Evolutionary conservation across 2,888 invertebrate species (phyloP).

Genomic region (Blastobasis lacticolella): DNA sequence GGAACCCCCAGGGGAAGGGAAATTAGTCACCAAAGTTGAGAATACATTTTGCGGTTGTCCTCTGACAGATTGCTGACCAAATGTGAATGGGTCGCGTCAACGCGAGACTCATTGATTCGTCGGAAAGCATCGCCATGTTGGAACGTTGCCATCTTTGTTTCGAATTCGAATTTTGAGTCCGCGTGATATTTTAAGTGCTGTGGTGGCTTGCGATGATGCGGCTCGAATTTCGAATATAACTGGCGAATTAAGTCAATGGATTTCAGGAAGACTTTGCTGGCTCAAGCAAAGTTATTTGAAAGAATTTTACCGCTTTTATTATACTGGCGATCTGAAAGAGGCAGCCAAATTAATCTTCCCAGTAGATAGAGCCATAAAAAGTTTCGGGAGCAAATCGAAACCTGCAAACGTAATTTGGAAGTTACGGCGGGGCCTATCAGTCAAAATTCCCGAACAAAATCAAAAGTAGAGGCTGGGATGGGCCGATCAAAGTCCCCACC

Average conservation of each 20-base stretch:
- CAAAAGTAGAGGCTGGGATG: constrained; percentile 14
- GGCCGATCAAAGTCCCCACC: constrained; percentile 45
- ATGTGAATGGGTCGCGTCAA: constrained; percentile 14
- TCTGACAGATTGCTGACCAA: constrained; percentile 12
- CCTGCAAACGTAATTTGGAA: constrained; percentile 9
- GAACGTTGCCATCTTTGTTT: constrained; percentile 20
- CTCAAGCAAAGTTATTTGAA: too few relatives aligned
- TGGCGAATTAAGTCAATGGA: too few relatives aligned
- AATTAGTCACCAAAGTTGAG: too few relatives aligned
- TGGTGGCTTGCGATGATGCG: neutral
- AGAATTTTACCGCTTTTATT: too few relatives aligned
- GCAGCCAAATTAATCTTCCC: neutral
- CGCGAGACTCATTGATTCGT: constrained; percentile 16
- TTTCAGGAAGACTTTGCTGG: too few relatives aligned
- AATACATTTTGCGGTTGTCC: too few relatives aligned
- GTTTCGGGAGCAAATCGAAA: constrained; percentile 2
- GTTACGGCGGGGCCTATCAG: constrained; percentile 6
- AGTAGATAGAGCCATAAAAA: neutral
- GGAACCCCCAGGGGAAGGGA: too few relatives aligned
- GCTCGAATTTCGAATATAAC: too few relatives aligned
- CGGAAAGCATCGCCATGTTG: constrained; percentile 12
- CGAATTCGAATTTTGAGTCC: constrained; percentile 4
- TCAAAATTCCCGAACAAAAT: constrained; percentile 10
- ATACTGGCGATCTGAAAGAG: too few relatives aligned
- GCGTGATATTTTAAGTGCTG: constrained; percentile 7